Conservation (phyloP, 1,140 invertebrate genomes). For the Musca domestica region DNA sequence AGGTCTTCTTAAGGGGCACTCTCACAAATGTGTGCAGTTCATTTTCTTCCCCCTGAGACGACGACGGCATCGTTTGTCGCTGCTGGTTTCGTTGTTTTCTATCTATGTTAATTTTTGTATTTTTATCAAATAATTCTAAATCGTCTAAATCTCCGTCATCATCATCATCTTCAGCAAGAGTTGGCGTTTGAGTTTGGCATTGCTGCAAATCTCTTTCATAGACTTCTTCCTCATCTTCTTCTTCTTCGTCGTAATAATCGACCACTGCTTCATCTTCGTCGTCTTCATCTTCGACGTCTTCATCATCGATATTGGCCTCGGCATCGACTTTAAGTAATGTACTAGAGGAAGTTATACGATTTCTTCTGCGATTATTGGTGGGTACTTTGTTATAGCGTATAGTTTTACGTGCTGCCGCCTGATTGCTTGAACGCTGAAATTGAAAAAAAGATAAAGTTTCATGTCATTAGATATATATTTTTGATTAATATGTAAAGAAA, state of each 20-base stretch:
- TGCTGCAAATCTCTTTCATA: neutral
- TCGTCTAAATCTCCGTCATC: slow-evolving; percentile 10
- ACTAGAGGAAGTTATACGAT: neutral
- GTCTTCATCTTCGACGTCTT: no score
- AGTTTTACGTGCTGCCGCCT: slow-evolving; percentile 6
- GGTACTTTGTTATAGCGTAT: slow-evolving; percentile 28
- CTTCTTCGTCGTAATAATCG: slow-evolving; percentile 4
- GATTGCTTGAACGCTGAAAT: slow-evolving; percentile 21
- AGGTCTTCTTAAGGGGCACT: neutral
- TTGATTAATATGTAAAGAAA: no score
- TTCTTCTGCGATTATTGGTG: slow-evolving; percentile 13
- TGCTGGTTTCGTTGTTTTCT: neutral
- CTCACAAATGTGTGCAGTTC: slow-evolving; percentile 3
- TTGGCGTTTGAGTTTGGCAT: neutral
- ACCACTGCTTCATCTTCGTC: neutral
- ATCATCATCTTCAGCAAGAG: slow-evolving; percentile 7
- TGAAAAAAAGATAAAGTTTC: neutral
- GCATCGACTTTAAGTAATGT: slow-evolving; percentile 25
- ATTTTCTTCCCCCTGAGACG: no score
- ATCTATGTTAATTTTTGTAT: neutral
- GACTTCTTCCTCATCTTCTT: slow-evolving; percentile 2
- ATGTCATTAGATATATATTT: no score
- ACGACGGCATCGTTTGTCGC: neutral
- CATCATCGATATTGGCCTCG: slow-evolving; percentile 25
- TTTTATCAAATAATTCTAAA: slow-evolving; percentile 8